Percentiles rank a stretch among this genome's conserved stretches.
Evolutionary conservation across 2,888 invertebrate genomes (phyloP).

Genomic region (Germaria angustata): DNA sequence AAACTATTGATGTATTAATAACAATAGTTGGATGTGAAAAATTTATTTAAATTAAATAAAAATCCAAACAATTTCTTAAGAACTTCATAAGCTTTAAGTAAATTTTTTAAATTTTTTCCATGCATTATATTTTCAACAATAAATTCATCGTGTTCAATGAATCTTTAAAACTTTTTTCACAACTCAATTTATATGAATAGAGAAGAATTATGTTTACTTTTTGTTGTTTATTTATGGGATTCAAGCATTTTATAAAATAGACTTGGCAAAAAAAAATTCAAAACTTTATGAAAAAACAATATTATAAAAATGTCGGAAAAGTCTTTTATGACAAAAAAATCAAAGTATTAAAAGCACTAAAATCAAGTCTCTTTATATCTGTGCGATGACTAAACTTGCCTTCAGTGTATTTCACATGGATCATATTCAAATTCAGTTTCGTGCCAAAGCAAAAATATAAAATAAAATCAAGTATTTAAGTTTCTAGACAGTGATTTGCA

Average conservation of each 20-base stretch:
- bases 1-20: no score
- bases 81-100: no score
- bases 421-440: conserved; percentile 60
- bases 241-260: no score
- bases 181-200: background rate
- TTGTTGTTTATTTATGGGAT: background rate
- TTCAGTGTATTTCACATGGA: background rate
- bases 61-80: no score
- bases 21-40: no score
- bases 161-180: conserved; percentile 37
- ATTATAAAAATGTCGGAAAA: conserved; percentile 65
- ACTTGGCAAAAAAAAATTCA: conserved; percentile 53
- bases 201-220: background rate
- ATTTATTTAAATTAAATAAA: no score
- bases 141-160: conserved; percentile 38
- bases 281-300: conserved; percentile 43
- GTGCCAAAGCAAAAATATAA: conserved; percentile 40
- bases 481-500: conserved; percentile 44
- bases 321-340: conserved; percentile 35
- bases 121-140: no score
- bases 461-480: conserved; percentile 13
- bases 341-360: background rate
- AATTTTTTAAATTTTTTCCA: no score
- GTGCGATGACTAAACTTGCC: background rate
- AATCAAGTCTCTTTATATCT: background rate